phyloP scores from a whole-genome alignment of 2,888 invertebrate genomes.

The Lycocerus yunnanus region DNA sequence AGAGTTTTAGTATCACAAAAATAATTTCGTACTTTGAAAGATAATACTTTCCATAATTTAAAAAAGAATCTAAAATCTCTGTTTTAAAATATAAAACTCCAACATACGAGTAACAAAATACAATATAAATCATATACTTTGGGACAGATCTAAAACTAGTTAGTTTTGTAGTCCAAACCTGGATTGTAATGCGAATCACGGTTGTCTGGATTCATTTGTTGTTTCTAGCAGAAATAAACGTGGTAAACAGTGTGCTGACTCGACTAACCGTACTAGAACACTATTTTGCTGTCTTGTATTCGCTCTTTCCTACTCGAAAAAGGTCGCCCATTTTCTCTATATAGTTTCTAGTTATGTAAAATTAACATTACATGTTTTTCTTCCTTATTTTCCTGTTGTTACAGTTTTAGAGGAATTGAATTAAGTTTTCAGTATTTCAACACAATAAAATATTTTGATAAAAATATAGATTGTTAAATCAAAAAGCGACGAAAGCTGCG shows the following conservation, averaged over 20 bases:
- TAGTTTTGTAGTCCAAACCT: slow-evolving; percentile 23
- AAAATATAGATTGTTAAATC: not conserved
- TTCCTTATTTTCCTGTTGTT: not conserved
- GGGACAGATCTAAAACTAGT: slow-evolving; percentile 13
- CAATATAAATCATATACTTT: slow-evolving; percentile 8
- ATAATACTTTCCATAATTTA: not conserved
- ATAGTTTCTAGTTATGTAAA: slow-evolving; percentile 19
- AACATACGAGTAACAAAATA: slow-evolving; percentile 3
- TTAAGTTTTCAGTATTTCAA: not conserved
- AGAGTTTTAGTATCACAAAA: not conserved
- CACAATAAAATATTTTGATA: not conserved
- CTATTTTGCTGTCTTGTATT: slow-evolving; percentile 23
- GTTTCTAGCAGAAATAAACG: slow-evolving; percentile 30
- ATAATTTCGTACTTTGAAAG: not conserved
- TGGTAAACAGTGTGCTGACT: slow-evolving; percentile 30
- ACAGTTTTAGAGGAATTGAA: not conserved
- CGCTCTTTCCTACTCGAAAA: slow-evolving; percentile 14
- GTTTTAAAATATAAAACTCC: not conserved
- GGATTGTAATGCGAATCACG: slow-evolving; percentile 28
- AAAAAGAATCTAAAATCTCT: not conserved
- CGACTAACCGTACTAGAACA: slow-evolving; percentile 20
- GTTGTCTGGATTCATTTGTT: slow-evolving; percentile 30
- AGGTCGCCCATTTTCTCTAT: slow-evolving; percentile 17
- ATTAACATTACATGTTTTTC: slow-evolving; percentile 5
- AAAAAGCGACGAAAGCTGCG: not conserved